Conservation (phyloP, 2,113 vertebrate species). For the Glareola pratincola region DNA sequence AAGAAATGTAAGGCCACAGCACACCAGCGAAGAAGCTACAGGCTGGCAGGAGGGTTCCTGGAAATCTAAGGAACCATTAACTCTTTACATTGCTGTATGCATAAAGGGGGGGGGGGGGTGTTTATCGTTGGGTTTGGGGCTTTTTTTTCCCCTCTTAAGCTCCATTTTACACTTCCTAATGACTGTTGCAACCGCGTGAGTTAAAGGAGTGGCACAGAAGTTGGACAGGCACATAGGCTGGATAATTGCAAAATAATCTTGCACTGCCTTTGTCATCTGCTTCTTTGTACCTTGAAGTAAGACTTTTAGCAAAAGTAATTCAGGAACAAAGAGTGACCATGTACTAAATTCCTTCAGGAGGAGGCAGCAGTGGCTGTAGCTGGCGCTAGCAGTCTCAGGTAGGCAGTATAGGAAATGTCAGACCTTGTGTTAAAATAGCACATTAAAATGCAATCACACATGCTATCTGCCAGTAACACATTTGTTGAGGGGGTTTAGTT, state of each 20-base stretch:
- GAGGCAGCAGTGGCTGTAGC: neutral
- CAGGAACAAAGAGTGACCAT: neutral
- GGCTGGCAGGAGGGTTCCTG: neutral
- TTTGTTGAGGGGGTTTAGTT: neutral
- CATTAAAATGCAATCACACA: neutral
- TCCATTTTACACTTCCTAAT: neutral
- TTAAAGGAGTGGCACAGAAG: neutral
- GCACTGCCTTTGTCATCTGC: neutral
- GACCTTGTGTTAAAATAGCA: neutral
- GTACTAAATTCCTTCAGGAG: neutral
- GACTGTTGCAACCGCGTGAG: neutral
- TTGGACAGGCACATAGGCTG: neutral
- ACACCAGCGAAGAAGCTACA: neutral
- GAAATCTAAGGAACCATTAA: neutral
- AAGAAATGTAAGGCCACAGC: neutral
- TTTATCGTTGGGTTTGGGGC: neutral
- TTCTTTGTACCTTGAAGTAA: neutral
- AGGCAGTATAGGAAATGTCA: neutral
- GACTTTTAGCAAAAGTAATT: neutral
- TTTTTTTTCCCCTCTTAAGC: neutral
- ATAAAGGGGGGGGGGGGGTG: neutral
- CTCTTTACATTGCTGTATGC: neutral
- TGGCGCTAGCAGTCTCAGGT: neutral
- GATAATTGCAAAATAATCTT: neutral
- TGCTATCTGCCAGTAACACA: neutral